Evolutionary conservation across 2,113 vertebrate genomes (phyloP), one percentile per base, ranked within the genome.

Genomic region (Microtus oregoni): DNA sequence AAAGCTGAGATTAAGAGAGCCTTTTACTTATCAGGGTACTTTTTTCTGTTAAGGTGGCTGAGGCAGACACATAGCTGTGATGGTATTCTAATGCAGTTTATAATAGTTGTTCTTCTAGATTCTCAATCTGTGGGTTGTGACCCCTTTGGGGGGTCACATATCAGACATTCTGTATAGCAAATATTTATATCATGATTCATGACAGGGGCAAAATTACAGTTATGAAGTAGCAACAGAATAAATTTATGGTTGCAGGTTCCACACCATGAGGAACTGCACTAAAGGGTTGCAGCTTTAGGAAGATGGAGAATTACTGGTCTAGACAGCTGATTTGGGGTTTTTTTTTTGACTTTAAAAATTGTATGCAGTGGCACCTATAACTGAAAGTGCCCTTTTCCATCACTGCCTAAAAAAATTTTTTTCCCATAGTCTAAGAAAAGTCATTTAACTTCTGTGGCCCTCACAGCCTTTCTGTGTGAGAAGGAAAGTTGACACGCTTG

Each of bases 21-120:
- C 77, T 90, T 93, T 90, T 11, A 15, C 44, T 91, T 92, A 28
- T 41, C 58, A 67, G 72, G 32, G 83, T 77, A 70, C 24, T 15
- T 35, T 65, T 61, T 58, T 15, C 35, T 70, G 58, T 91, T 86
- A 76, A 32, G 73, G 35, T 70, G 30, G 70, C 81, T 41, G 17
- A 87, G 41, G 68, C 61, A 82, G 67, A 81, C 41, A 68, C 12
- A 30, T 76, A 30, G 55, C n/a, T 44, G 35, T 19, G 15, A 20
- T 19, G 65, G 22, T 93, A 72, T 83, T 81, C 68, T 55, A 90
- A 15, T n/a, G 35, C 63, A 92, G 92, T 90, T 94, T 75, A 32
- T 91, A 55, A 35, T 75, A 28, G 78, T 44, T 38, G 1, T 85
- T 19, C n/a, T 26, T 83, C 81, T 30, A 41, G 22, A 17, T 28